Conservation (phyloP, 2,797 vertebrate genomes). For the Tadarida brasiliensis region DNA sequence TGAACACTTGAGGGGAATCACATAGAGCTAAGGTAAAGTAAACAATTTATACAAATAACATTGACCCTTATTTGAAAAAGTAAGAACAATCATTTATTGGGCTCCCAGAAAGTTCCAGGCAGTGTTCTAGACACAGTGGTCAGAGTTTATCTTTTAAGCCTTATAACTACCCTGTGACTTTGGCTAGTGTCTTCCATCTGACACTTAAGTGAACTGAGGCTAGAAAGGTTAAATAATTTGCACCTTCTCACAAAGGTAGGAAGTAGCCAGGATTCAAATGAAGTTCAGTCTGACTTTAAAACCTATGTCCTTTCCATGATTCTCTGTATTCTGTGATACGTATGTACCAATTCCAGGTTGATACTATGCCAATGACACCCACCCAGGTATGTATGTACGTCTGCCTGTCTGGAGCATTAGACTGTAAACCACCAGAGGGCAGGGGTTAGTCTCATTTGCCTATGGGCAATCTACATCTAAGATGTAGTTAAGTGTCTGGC, state of each 20-base stretch:
- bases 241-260: background rate
- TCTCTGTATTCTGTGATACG: background rate
- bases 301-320: background rate
- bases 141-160: background rate
- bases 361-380: background rate
- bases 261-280: background rate
- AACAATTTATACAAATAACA: background rate
- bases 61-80: slow-evolving; percentile 49
- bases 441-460: background rate
- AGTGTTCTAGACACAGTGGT: background rate
- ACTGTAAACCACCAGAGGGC: background rate
- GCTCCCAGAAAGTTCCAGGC: background rate
- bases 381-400: background rate
- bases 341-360: background rate
- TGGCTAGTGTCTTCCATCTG: background rate
- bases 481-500: background rate
- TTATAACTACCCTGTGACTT: background rate
- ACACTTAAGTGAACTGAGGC: background rate
- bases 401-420: background rate
- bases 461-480: background rate
- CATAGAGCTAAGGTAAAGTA: background rate
- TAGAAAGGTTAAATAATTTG: background rate
- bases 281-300: background rate
- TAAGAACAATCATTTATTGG: background rate
- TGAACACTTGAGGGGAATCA: background rate